Base-by-base conservation (phyloP, 53 echinoderm and acorn worm genomes). In the Stichopus horrens region DNA sequence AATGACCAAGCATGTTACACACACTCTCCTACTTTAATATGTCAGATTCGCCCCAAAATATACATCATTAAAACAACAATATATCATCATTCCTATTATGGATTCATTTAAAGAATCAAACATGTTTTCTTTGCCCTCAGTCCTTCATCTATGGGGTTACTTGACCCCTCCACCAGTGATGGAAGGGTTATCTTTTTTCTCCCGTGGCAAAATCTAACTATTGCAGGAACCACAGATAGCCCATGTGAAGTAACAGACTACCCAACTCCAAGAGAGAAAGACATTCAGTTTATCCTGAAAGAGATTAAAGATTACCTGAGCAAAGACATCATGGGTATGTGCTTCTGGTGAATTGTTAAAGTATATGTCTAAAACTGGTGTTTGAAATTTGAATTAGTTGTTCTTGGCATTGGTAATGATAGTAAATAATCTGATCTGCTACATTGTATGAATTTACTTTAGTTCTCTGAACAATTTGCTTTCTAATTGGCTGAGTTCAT, bases 101-200 rank as follows among this genome's bases (percentile, higher is more conserved):
- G 4, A 52, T 23, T 37, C 52, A 18, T 77, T 37, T 76, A 16
- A 18, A 1, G 14, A 14, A 16, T 76, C 76, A 14, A 76, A 76
- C 14, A 19, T 19, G 37, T 37, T 37, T n/a, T 76, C 76, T 58
- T 82, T 60, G 7, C 65, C 59, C 51, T 55, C 90, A 98, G 99
- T 75, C 99, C 99, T 57, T 83, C 90, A 55, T 94, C 96, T 55
- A 99, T 99, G 99, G 99, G 99, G 22, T 83, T 99, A 73, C 90
- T 99, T 14, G 99, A 99, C 75, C 99, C 99, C 53, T 78, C 99
- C 57, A 99, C 99, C 89, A 96, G 94, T 23, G 99, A 99, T 83
- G 99, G 99, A 1, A 93, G 99, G 79, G 90, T 99, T 53, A 99
- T 99, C 67, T 99, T 96, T 93, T 99, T 99, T 90, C 93, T 99